These are phyloP conservation scores for Cotesia vestalis DNA, from an alignment of 1,140 invertebrate genomes.

Conservation along the genomic window DNA sequence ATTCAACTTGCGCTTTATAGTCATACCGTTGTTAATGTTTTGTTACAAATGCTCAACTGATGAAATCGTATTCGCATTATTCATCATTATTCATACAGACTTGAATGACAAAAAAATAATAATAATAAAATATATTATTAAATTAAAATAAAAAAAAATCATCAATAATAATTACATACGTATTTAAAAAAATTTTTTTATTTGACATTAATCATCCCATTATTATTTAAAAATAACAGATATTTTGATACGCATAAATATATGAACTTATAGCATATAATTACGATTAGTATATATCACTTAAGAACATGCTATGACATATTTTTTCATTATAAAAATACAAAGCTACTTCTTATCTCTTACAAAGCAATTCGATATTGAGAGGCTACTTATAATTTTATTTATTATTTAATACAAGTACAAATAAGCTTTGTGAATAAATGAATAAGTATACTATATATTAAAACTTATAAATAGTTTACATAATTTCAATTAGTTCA, in stretches of 20 bases:
- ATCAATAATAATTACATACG: no score
- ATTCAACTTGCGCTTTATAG: no score
- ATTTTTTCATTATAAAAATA: not conserved
- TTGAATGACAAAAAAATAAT: not conserved
- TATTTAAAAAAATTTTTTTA: not conserved
- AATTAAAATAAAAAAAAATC: not conserved
- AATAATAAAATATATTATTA: no score
- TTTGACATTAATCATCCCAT: not conserved
- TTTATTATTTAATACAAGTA: not conserved
- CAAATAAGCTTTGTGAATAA: constrained; percentile 1
- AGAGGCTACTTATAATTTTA: constrained; percentile 19
- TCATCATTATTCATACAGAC: not conserved
- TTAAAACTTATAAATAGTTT: not conserved
- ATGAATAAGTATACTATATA: no score
- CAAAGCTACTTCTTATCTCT: not conserved
- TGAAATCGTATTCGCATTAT: no score
- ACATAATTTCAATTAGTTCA: no score
- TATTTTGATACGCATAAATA: not conserved
- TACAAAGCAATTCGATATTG: constrained; percentile 31
- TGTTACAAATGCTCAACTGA: no score
- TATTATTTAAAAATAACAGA: not conserved
- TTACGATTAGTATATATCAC: not conserved
- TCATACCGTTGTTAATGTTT: no score
- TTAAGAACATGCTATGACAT: not conserved
- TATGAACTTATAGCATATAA: not conserved